Conservation (phyloP, 1,140 invertebrate genomes). For the Phocides pigmalion region DNA sequence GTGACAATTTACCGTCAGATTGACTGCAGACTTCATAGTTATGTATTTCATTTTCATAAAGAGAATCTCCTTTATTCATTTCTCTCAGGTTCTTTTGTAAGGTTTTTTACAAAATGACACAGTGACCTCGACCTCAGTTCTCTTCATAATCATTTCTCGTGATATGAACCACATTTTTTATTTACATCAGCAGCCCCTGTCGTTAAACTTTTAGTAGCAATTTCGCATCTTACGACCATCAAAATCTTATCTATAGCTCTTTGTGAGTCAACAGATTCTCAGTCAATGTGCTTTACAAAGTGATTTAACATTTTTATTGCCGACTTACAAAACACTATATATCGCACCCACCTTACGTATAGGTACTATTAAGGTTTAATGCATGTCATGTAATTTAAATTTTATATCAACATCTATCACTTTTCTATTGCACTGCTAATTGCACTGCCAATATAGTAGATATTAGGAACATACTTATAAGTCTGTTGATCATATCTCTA, state of each 20-base stretch:
- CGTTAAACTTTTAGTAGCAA: slow-evolving; percentile 68
- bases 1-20: no score
- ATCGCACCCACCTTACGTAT: not conserved
- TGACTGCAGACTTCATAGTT: no score
- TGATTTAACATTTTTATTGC: slow-evolving; percentile 29
- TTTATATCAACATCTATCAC: no score
- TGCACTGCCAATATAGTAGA: no score
- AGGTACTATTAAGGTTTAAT: no score
- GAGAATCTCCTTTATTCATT: no score
- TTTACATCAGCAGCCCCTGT: slow-evolving; percentile 46
- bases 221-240: slow-evolving; percentile 53
- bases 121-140: slow-evolving; percentile 13
- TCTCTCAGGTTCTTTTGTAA: not conserved
- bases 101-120: not conserved
- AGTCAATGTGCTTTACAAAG: slow-evolving; percentile 31
- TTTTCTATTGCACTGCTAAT: no score
- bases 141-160: slow-evolving; percentile 39
- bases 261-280: slow-evolving; percentile 60
- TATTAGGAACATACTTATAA: no score
- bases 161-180: slow-evolving; percentile 31
- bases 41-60: no score
- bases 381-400: no score
- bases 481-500: no score
- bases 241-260: slow-evolving; percentile 62
- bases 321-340: slow-evolving; percentile 11